phyloP scores from a whole-genome alignment of 2,113 vertebrate genomes.

The Chaenogobius annularis region DNA sequence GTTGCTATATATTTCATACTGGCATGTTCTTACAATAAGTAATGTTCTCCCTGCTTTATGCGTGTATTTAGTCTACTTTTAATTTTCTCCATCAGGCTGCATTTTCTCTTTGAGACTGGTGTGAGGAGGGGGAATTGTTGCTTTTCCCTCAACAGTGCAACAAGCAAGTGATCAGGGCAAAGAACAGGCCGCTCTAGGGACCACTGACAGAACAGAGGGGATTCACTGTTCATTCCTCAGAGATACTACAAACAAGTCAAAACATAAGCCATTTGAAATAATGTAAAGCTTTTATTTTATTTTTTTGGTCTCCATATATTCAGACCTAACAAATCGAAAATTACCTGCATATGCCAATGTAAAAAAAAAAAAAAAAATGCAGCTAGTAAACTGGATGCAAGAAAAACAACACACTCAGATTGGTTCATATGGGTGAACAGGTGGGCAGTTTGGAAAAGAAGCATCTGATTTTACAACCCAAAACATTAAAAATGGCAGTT shows the following conservation, averaged over 20 bases:
- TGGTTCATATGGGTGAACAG: too few species aligned
- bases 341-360: too few species aligned
- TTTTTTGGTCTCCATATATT: background rate
- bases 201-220: conserved; percentile 39
- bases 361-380: too few species aligned
- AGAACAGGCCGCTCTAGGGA: conserved; percentile 44
- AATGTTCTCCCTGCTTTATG: background rate
- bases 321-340: too few species aligned
- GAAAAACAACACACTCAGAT: too few species aligned
- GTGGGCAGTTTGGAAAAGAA: too few species aligned
- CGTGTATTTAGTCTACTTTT: conserved; percentile 31
- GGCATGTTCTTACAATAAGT: background rate
- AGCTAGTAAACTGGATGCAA: too few species aligned
- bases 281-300: background rate
- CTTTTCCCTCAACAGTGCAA: conserved; percentile 38
- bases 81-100: conserved; percentile 58
- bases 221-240: conserved; percentile 29
- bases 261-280: background rate
- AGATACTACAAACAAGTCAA: conserved; percentile 19
- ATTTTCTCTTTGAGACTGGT: conserved; percentile 48
- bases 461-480: background rate
- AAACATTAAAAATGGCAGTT: background rate
- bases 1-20: too few species aligned
- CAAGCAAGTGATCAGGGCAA: conserved; percentile 46
- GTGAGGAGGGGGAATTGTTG: conserved; percentile 50